Percentiles rank a stretch among this genome's conserved stretches.
Conservation (phyloP, 2,797 vertebrate species). For the Cheirogaleus major region DNA sequence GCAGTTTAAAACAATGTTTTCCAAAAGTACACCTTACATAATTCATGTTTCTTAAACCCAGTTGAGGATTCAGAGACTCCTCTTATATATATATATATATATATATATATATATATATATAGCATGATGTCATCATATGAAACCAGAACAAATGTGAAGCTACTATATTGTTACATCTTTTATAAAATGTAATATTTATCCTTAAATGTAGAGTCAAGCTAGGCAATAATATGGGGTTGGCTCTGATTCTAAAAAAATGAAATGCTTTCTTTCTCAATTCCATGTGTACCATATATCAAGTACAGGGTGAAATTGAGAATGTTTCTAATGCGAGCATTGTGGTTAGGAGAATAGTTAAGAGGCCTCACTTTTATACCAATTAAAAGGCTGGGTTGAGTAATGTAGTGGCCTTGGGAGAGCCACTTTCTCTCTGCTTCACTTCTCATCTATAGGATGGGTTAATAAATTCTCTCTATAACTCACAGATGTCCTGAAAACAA, state of each 20-base stretch:
- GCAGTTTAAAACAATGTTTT: slow-evolving; percentile 40
- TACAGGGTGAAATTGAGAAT: background rate
- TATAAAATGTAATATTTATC: background rate
- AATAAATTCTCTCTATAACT: background rate
- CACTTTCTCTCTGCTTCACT: background rate
- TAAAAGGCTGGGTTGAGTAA: background rate
- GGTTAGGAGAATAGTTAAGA: background rate
- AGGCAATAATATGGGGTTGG: background rate
- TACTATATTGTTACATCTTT: background rate
- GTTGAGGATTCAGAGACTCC: background rate
- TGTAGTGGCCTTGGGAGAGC: background rate
- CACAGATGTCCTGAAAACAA: background rate
- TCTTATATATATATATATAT: background rate
- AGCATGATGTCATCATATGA: background rate
- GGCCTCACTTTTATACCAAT: background rate
- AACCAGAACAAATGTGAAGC: background rate
- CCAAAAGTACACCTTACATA: slow-evolving; percentile 34
- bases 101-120: background rate
- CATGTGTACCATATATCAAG: background rate
- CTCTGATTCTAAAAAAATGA: background rate
- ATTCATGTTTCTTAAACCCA: background rate
- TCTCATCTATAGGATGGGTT: background rate
- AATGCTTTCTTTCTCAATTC: background rate
- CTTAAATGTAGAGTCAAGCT: background rate
- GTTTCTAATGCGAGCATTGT: background rate